A percentile compares a stretch with the other conserved stretches of the same genome.
phyloP scores from a whole-genome alignment of 2,113 vertebrate species.

The Cottus gobio region DNA sequence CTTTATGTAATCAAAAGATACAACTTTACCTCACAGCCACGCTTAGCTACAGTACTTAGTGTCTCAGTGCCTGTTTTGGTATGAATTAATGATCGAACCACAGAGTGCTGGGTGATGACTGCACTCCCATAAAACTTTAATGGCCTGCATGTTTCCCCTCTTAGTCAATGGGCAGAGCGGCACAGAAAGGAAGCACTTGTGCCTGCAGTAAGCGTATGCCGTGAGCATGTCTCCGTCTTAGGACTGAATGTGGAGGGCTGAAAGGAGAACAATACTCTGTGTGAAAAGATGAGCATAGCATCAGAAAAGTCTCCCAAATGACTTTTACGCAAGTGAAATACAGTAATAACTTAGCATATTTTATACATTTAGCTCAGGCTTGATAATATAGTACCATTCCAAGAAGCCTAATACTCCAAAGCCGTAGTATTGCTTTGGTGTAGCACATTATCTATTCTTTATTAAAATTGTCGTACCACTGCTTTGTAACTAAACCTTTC shows the following conservation, averaged over 20 bases:
- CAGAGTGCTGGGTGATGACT: slow-evolving; percentile 65
- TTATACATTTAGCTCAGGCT: slow-evolving; percentile 28
- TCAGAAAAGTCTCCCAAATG: slow-evolving; percentile 36
- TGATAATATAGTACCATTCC: slow-evolving; percentile 30
- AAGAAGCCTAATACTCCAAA: slow-evolving; percentile 1
- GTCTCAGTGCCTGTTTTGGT: slow-evolving; percentile 41
- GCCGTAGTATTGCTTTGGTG: slow-evolving; percentile 18
- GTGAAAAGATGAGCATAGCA: slow-evolving; percentile 44
- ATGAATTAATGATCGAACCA: slow-evolving; percentile 74
- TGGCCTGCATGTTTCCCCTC: slow-evolving; percentile 66
- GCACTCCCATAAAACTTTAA: slow-evolving; percentile 72
- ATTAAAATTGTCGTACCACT: slow-evolving; percentile 14
- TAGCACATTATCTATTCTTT: slow-evolving; percentile 24
- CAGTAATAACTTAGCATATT: slow-evolving; percentile 43
- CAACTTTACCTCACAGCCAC: neutral
- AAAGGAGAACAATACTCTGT: slow-evolving; percentile 38
- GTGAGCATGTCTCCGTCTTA: slow-evolving; percentile 31
- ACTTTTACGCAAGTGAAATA: slow-evolving; percentile 40
- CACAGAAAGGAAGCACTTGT: slow-evolving; percentile 58
- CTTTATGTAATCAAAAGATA: neutral
- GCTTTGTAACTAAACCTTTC: slow-evolving; percentile 18
- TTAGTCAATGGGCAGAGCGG: slow-evolving; percentile 63
- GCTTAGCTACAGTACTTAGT: slow-evolving; percentile 30
- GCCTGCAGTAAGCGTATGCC: slow-evolving; percentile 42
- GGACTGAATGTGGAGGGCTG: slow-evolving; percentile 14